These are phyloP conservation scores for Oryzias curvinotus DNA, from an alignment of 2,113 vertebrate genomes.

Conservation along the genomic window DNA sequence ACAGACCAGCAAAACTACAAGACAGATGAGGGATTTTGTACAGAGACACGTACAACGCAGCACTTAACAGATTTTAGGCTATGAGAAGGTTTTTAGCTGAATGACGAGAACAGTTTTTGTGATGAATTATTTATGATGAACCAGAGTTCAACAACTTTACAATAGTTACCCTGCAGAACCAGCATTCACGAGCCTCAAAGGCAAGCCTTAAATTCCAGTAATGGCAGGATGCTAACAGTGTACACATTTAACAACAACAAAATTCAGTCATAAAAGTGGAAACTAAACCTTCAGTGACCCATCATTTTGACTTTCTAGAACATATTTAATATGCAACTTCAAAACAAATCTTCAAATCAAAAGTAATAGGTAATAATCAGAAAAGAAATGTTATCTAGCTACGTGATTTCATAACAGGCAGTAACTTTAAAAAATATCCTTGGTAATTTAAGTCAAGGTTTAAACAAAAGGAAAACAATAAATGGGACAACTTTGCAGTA, in stretches of 20 bases:
- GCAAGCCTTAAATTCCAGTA: too few relatives aligned
- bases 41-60: slow-evolving; percentile 17
- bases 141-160: slow-evolving; percentile 1
- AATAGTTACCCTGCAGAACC: neutral
- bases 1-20: slow-evolving; percentile 14
- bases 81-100: neutral
- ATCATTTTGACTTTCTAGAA: slow-evolving; percentile 6
- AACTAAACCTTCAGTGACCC: slow-evolving; percentile 3
- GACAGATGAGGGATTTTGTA: slow-evolving; percentile 13
- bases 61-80: slow-evolving; percentile 16
- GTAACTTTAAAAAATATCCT: too few relatives aligned
- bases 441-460: slow-evolving; percentile 5
- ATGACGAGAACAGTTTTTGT: too few relatives aligned
- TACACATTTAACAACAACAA: too few relatives aligned
- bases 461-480: neutral
- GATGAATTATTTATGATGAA: neutral
- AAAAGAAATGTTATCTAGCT: too few relatives aligned
- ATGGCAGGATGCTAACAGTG: too few relatives aligned
- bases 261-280: too few relatives aligned
- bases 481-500: neutral
- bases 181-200: neutral
- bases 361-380: too few relatives aligned
- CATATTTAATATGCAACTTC: neutral
- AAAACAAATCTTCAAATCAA: too few relatives aligned
- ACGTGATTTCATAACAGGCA: too few relatives aligned